These are phyloP conservation scores for Nasonia oneida DNA, from an alignment of 2,888 invertebrate genomes.

Conservation along the genomic window DNA sequence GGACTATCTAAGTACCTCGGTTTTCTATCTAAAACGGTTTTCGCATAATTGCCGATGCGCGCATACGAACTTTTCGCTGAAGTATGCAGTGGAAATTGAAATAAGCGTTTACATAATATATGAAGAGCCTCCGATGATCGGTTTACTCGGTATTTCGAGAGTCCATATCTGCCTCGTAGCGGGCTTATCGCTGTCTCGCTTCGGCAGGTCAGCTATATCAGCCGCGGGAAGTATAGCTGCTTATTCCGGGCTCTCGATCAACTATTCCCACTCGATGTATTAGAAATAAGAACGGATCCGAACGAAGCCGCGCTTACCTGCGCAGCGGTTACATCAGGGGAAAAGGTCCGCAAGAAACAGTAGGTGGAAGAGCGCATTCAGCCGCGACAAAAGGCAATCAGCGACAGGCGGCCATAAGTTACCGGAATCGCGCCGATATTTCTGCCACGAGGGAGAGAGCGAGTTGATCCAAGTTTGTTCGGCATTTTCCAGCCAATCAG, in stretches of 20 bases:
- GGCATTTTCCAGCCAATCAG: conserved; percentile 55
- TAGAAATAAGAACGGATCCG: neutral
- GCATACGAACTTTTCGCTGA: no score
- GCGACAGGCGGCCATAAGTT: conserved; percentile 71
- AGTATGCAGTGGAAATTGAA: no score
- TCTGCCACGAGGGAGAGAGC: conserved; percentile 58
- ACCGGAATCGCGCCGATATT: conserved; percentile 73
- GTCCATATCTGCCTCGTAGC: neutral
- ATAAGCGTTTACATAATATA: no score
- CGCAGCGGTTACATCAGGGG: neutral
- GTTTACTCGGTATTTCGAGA: neutral
- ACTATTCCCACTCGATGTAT: neutral
- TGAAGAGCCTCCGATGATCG: no score
- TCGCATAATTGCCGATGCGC: no score
- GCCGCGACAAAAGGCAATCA: conserved; percentile 75
- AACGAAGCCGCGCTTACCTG: neutral
- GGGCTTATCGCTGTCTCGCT: no score
- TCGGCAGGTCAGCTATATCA: neutral
- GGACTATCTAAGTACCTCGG: neutral
- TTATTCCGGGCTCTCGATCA: neutral
- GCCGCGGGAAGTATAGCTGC: neutral
- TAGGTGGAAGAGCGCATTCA: conserved; percentile 65
- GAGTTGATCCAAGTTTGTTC: conserved; percentile 1
- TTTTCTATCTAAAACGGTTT: no score
- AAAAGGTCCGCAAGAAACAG: neutral